Evolutionary conservation across 1,140 invertebrate species (phyloP), one percentile per base, ranked within the genome.

Genomic region (Branchinecta lynchi): DNA sequence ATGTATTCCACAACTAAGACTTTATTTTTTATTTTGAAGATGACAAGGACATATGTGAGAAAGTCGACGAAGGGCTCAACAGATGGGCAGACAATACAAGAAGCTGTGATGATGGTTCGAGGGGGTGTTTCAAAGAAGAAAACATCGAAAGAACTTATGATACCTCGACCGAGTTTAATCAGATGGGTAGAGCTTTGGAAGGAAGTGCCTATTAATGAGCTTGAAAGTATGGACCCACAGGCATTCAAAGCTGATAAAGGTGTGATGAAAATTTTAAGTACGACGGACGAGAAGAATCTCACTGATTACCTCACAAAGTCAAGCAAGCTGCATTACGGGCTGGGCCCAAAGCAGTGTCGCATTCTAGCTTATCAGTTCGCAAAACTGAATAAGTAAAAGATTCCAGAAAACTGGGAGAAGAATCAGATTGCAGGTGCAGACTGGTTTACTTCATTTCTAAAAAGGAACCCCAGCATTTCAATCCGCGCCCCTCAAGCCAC

Each of bases 381-480:
- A 60, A 60, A 60, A 20, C 1, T 60, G 51, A 60, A 60, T 15
- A 60, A 60, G 51, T 3, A 60, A 60, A 60, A 60, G 51, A 3
- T 60, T 60, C 6, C 51, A 20, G 46, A 51, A 9, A 51, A n/a
- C 46, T 68, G 67, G 44, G 44, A 43, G 3, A 44, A 68, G 20
- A 68, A 68, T 43, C 17, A 43, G 44, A 43, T 43, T 32, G 67
- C 67, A 5, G 32, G 17, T 3, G 67, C 32, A 68, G 43, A 68
- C 45, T 68, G 43, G 67, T 68, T 68, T 68, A 1, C 67, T 7
- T 68, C 32, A 44, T 68, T 68, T 68, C 44, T 68, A 44, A 68
- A 68, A 45, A 32, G 67, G 2, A 68, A 68, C 9, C 67, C 67
- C 7, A 43, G 32, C 1, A 5, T 68, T 0, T 21, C n/a, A 0